Conservation (phyloP, 2,113 vertebrate genomes). For the Haplochromis vanheusdeni region DNA sequence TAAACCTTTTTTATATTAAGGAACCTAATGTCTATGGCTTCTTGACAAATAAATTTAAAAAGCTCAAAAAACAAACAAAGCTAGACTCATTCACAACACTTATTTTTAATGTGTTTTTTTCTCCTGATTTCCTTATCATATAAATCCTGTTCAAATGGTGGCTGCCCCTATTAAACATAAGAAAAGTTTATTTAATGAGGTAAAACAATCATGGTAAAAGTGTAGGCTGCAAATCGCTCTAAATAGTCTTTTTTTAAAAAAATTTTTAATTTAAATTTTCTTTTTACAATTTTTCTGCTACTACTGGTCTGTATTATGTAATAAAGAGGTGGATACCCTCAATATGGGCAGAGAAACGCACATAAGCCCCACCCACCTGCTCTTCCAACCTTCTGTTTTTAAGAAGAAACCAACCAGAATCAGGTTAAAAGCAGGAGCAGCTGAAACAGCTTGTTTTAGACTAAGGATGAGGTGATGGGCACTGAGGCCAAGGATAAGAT, state of each 20-base stretch:
- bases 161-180: background rate
- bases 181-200: background rate
- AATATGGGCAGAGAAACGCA: background rate
- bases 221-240: background rate
- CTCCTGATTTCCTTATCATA: background rate
- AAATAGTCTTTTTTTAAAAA: rapidly evolving
- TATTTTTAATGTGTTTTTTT: background rate
- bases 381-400: background rate
- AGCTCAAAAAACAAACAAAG: background rate
- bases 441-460: background rate
- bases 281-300: background rate
- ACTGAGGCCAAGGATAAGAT: background rate
- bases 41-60: background rate
- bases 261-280: background rate
- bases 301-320: background rate
- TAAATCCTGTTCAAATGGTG: background rate
- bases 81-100: background rate
- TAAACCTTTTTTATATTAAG: background rate
- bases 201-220: background rate
- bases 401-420: background rate
- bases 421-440: background rate
- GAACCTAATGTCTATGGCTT: background rate
- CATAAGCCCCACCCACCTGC: background rate
- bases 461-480: background rate
- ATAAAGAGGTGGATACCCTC: background rate